Conservation (phyloP, 1,140 invertebrate genomes). For the Colletes gigas region DNA sequence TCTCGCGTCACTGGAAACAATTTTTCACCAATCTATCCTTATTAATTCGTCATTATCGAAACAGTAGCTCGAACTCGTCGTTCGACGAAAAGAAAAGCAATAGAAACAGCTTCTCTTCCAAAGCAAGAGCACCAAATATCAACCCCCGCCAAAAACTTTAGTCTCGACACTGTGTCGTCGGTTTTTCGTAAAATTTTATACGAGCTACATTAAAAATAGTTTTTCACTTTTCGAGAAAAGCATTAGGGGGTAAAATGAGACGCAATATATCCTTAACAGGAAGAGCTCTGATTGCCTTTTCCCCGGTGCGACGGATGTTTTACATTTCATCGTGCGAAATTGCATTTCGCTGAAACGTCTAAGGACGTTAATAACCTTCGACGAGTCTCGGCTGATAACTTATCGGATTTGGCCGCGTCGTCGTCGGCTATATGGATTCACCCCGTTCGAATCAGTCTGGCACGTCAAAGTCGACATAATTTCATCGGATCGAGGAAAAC, state of each 20-base stretch:
- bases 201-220: too few relatives aligned
- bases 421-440: slow-evolving; percentile 24
- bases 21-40: slow-evolving; percentile 3
- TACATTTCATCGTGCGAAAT: not conserved
- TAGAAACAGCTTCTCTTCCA: too few relatives aligned
- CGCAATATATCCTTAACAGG: too few relatives aligned
- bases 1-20: not conserved
- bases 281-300: not conserved
- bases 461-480: slow-evolving; percentile 63
- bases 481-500: slow-evolving; percentile 58
- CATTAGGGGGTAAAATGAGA: too few relatives aligned
- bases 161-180: too few relatives aligned
- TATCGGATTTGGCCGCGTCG: slow-evolving; percentile 12
- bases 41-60: slow-evolving; percentile 32
- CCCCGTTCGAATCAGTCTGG: slow-evolving; percentile 34
- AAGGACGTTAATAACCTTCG: slow-evolving; percentile 14
- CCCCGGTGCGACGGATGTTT: not conserved
- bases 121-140: too few relatives aligned
- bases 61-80: not conserved
- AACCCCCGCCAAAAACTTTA: too few relatives aligned
- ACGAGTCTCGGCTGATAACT: not conserved
- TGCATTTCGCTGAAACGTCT: not conserved
- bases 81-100: not conserved
- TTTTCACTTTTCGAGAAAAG: too few relatives aligned
- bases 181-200: too few relatives aligned